Evolutionary conservation across 2,797 vertebrate species (phyloP).

Genomic region (Siniperca scherzeri): DNA sequence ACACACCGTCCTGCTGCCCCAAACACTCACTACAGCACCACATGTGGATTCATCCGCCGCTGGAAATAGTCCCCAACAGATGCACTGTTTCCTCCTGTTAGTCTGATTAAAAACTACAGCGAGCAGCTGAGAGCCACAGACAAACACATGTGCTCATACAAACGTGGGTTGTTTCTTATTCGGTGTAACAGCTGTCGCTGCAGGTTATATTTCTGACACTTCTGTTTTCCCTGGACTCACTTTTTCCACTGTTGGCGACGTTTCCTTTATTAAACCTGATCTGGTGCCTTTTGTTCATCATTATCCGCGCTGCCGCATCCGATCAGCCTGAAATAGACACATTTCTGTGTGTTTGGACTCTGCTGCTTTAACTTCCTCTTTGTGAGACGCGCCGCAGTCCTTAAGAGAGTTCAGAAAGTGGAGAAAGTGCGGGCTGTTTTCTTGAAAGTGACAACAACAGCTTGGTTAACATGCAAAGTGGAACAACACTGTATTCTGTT

Average conservation of each 20-base stretch:
- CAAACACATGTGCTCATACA: neutral
- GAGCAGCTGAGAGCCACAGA: neutral
- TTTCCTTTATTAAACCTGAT: neutral
- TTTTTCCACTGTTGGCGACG: neutral
- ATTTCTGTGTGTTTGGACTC: neutral
- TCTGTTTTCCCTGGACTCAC: conserved; percentile 9
- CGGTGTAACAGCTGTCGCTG: neutral
- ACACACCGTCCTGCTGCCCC: too few species aligned
- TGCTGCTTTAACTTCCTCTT: neutral
- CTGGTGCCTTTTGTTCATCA: neutral
- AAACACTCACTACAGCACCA: too few species aligned
- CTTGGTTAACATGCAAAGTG: neutral
- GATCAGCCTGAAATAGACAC: neutral
- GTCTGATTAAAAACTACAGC: too few species aligned
- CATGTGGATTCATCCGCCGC: too few species aligned
- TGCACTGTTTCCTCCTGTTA: too few species aligned
- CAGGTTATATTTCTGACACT: neutral
- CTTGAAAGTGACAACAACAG: accelerated
- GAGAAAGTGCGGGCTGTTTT: neutral
- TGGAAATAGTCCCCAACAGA: too few species aligned
- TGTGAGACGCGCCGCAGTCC: neutral
- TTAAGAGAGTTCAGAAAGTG: neutral
- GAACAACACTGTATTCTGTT: neutral
- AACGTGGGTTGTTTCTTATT: neutral
- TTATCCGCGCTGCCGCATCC: neutral